Evolutionary conservation across 92 coral and sea anemone genomes (phyloP).

Genomic region (Anthopleura xanthogrammica): DNA sequence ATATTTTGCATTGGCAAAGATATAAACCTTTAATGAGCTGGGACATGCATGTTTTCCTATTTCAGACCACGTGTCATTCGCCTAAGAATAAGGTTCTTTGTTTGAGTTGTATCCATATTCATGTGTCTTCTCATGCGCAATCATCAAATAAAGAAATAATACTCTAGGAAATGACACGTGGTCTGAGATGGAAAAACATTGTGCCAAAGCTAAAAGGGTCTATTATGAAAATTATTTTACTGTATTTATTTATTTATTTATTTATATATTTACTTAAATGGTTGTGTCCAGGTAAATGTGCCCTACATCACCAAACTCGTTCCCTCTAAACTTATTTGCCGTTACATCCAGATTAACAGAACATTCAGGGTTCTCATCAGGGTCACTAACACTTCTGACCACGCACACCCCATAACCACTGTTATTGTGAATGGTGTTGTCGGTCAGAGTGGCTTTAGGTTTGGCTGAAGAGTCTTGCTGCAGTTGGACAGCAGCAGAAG

Average conservation of each 20-base stretch:
- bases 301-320: slow-evolving; percentile 64
- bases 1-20: too few relatives aligned
- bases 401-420: slow-evolving; percentile 77
- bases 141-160: too few relatives aligned
- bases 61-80: too few relatives aligned
- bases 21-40: too few relatives aligned
- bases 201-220: too few relatives aligned
- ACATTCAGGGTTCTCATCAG: slow-evolving; percentile 41
- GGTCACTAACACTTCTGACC: slow-evolving; percentile 39
- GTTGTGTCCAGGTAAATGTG: slow-evolving; percentile 37
- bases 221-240: too few relatives aligned
- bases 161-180: too few relatives aligned
- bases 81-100: too few relatives aligned
- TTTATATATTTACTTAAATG: neutral
- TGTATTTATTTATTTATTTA: neutral
- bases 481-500: slow-evolving; percentile 55
- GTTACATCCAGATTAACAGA: slow-evolving; percentile 59
- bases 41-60: too few relatives aligned
- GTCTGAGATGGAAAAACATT: too few relatives aligned
- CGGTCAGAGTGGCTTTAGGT: slow-evolving; percentile 55
- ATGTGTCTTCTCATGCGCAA: too few relatives aligned
- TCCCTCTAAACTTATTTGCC: slow-evolving; percentile 66
- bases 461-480: slow-evolving; percentile 40
- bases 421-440: slow-evolving; percentile 67
- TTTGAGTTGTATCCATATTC: too few relatives aligned